A percentile compares a stretch with the other conserved stretches of the same genome.
Conservation (phyloP, 2,888 invertebrate species). For the Salticus scenicus region DNA sequence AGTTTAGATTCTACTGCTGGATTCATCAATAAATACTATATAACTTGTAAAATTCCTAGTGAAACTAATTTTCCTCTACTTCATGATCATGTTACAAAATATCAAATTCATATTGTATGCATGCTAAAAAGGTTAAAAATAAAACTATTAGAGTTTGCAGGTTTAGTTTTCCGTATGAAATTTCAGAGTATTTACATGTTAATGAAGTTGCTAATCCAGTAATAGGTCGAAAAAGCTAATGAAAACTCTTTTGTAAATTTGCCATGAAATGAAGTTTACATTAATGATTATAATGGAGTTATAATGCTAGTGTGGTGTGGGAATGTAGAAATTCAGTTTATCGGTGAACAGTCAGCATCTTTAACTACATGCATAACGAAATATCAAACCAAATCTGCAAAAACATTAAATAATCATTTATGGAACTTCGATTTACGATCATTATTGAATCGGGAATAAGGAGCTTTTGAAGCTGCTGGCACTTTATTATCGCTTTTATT, state of each 20-base stretch:
- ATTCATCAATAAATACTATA: constrained; percentile 20
- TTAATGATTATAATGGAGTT: constrained; percentile 11
- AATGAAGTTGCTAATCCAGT: background rate
- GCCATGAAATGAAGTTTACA: background rate
- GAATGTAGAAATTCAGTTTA: constrained; percentile 13
- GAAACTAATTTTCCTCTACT: background rate
- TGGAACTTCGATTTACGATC: background rate
- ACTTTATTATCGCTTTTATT: background rate
- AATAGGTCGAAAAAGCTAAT: background rate
- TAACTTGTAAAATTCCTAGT: background rate
- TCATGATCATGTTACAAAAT: background rate
- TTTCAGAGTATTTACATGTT: background rate
- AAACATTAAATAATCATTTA: background rate
- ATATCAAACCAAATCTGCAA: background rate
- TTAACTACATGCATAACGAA: constrained; percentile 11
- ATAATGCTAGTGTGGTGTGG: constrained; percentile 10
- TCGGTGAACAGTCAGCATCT: constrained; percentile 7
- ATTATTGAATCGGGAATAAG: background rate
- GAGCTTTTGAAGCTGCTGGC: constrained; percentile 16
- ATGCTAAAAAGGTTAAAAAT: background rate
- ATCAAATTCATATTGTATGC: constrained; percentile 18
- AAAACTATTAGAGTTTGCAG: constrained; percentile 6
- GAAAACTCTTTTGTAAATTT: background rate
- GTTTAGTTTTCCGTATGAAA: background rate
- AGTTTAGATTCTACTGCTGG: background rate